Percentiles rank a stretch among this genome's conserved stretches.
Evolutionary conservation across 2,113 vertebrate species (phyloP).

Genomic region (Tupaia chinensis): DNA sequence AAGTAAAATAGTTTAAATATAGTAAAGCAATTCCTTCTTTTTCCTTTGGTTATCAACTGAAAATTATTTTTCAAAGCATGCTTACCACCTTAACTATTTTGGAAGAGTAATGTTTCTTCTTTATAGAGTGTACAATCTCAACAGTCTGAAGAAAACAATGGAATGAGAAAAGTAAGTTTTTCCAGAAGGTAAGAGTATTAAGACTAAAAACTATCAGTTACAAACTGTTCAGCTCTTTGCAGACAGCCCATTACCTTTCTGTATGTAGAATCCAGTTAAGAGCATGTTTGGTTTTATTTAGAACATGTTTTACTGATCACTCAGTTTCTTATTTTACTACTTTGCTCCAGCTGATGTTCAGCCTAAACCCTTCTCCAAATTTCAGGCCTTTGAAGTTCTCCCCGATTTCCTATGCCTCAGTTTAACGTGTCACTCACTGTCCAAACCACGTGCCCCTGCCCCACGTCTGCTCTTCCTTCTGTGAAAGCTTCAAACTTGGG

Average conservation of each 20-base stretch:
- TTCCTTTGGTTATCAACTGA: neutral
- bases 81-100: neutral
- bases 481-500: neutral
- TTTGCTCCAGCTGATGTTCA: neutral
- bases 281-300: neutral
- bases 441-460: rapidly evolving
- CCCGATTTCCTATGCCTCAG: neutral
- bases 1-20: conserved; percentile 48
- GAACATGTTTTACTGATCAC: neutral
- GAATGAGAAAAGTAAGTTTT: neutral
- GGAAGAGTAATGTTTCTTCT: neutral
- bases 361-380: neutral
- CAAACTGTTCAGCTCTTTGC: neutral
- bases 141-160: neutral
- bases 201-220: neutral
- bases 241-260: neutral
- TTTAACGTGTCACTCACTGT: neutral
- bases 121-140: neutral
- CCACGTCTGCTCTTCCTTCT: neutral
- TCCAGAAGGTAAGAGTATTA: neutral
- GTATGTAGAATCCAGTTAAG: neutral
- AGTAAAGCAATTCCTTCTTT: neutral
- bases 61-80: conserved; percentile 37
- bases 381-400: neutral
- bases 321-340: neutral